These are phyloP conservation scores for Drosophila arawakana DNA, from an alignment of 1,140 invertebrate species.

Conservation along the genomic window DNA sequence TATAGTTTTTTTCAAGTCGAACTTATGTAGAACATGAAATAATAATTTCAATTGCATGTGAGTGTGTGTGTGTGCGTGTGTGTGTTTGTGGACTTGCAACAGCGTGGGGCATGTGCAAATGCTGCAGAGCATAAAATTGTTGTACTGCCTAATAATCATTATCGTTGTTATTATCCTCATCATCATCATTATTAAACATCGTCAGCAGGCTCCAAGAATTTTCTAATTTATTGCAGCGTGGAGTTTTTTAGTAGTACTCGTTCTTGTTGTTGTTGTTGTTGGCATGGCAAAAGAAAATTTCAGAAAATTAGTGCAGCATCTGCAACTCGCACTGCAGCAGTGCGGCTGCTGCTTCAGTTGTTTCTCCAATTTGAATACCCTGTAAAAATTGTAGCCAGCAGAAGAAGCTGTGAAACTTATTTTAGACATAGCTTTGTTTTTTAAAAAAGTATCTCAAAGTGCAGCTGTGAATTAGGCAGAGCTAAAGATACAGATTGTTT, in stretches of 20 bases:
- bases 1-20: conserved; percentile 5
- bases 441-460: neutral
- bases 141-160: conserved; percentile 36
- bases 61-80: neutral
- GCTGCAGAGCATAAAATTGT: conserved; percentile 47
- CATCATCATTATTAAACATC: conserved; percentile 6
- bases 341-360: conserved; percentile 5
- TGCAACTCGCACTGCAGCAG: conserved; percentile 2
- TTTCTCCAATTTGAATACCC: conserved; percentile 21
- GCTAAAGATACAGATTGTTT: neutral
- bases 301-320: conserved; percentile 44
- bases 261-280: conserved; percentile 11
- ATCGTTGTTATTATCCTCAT: conserved; percentile 8
- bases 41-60: conserved; percentile 44
- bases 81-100: conserved; percentile 4
- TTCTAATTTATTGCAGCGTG: conserved; percentile 36
- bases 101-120: conserved; percentile 43
- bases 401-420: neutral
- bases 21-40: conserved; percentile 59
- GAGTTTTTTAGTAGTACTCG: conserved; percentile 2
- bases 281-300: conserved; percentile 44
- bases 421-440: neutral
- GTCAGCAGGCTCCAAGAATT: conserved; percentile 37
- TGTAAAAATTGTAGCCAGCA: neutral
- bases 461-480: neutral